Conservation (phyloP, 2,797 vertebrate genomes). For the Rhabdophis nuchalis region DNA sequence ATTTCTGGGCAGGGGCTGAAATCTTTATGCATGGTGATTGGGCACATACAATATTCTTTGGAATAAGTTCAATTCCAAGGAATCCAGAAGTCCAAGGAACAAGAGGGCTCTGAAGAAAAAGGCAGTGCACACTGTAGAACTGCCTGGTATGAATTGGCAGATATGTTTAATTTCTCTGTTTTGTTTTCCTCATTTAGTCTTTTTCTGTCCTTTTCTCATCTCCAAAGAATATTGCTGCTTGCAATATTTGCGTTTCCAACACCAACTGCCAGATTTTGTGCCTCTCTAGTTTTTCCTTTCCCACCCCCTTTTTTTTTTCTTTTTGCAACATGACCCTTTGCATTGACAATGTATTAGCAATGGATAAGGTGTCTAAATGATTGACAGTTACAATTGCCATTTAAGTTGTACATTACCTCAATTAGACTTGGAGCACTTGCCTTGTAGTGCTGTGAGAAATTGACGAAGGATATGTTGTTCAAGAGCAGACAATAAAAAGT, state of each 20-base stretch:
- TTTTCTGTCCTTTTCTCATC: neutral
- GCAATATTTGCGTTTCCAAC: neutral
- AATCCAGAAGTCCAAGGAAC: neutral
- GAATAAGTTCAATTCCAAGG: neutral
- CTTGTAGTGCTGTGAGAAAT: neutral
- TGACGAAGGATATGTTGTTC: neutral
- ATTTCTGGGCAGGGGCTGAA: neutral
- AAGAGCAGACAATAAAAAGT: slow-evolving; percentile 1
- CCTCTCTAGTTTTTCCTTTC: neutral
- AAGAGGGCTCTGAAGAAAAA: neutral
- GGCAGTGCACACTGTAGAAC: neutral
- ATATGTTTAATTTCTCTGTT: neutral
- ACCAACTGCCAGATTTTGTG: neutral
- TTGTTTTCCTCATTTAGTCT: neutral
- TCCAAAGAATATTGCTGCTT: neutral
- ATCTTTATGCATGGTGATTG: neutral
- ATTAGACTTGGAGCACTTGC: neutral
- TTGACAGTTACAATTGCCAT: neutral
- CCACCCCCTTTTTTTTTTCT: neutral
- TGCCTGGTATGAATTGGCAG: neutral
- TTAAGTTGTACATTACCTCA: neutral
- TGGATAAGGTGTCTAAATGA: neutral
- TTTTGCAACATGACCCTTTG: neutral
- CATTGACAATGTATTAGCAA: neutral
- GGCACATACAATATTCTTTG: neutral